Percentiles rank a stretch among this genome's conserved stretches.
phyloP scores from a whole-genome alignment of 2,888 invertebrate species.

The Lycia hirtaria region DNA sequence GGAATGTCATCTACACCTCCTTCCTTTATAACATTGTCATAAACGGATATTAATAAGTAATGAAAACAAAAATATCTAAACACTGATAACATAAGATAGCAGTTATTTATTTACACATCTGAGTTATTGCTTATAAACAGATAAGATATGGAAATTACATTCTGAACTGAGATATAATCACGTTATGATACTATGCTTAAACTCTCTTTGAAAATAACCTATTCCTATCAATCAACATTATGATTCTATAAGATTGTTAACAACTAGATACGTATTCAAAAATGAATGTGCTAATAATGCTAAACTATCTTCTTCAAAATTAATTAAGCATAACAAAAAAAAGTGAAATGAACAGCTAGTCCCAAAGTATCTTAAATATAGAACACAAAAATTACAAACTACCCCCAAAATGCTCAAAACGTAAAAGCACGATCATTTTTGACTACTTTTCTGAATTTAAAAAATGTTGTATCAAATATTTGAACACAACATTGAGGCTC shows the following conservation, averaged over 20 bases:
- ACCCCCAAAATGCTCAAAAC: not conserved
- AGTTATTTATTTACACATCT: slow-evolving; percentile 6
- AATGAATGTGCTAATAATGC: slow-evolving; percentile 5
- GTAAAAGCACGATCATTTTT: slow-evolving; percentile 14
- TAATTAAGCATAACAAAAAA: too few relatives aligned
- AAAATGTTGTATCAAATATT: slow-evolving; percentile 17
- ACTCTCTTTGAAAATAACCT: not conserved
- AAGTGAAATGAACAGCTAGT: too few relatives aligned
- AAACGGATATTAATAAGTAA: not conserved
- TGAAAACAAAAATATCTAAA: not conserved
- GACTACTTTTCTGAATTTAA: not conserved
- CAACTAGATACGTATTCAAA: slow-evolving; percentile 7
- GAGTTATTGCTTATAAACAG: slow-evolving; percentile 20
- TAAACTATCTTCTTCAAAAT: too few relatives aligned
- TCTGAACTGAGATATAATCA: slow-evolving; percentile 9
- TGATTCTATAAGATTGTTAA: not conserved
- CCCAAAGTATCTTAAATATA: too few relatives aligned
- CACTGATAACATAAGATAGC: not conserved
- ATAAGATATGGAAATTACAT: slow-evolving; percentile 69
- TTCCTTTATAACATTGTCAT: slow-evolving; percentile 32
- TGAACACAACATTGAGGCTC: slow-evolving; percentile 30
- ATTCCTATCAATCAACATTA: not conserved
- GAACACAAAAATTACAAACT: not conserved
- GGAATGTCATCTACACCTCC: slow-evolving; percentile 48
- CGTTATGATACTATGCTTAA: not conserved